Percentiles rank a stretch among this genome's conserved stretches.
Evolutionary conservation across 2,888 invertebrate genomes (phyloP).

Genomic region (Tillus elongatus): DNA sequence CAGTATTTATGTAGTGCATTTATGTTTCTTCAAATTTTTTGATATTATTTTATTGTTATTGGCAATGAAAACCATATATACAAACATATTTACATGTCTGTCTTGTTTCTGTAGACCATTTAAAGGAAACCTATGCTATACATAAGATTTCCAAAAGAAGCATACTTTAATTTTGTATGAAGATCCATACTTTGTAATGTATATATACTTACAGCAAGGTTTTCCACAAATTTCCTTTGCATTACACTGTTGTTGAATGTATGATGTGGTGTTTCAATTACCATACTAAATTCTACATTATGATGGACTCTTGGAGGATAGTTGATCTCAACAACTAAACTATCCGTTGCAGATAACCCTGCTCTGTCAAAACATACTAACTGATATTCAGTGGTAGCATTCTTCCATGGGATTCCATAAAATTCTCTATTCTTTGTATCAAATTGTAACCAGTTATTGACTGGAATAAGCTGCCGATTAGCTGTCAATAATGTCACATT

Average conservation of each 20-base stretch:
- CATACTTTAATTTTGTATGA: too few species aligned
- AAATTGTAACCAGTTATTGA: constrained; percentile 79
- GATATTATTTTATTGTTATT: too few species aligned
- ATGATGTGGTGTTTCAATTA: constrained; percentile 59
- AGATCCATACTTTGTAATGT: too few species aligned
- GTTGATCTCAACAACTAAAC: constrained; percentile 64
- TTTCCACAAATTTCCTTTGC: constrained; percentile 74
- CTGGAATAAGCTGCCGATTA: constrained; percentile 57
- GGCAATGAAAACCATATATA: too few species aligned
- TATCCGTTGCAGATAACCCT: constrained; percentile 68
- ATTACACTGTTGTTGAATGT: constrained; percentile 62
- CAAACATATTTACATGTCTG: too few species aligned
- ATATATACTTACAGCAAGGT: constrained; percentile 44
- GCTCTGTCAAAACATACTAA: constrained; percentile 67
- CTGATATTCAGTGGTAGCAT: constrained; percentile 68
- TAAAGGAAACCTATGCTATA: too few species aligned
- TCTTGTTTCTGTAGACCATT: too few species aligned
- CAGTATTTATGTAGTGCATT: too few species aligned
- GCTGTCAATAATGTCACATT: constrained; percentile 64
- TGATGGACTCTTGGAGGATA: constrained; percentile 55
- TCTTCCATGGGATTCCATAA: constrained; percentile 67
- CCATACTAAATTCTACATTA: constrained; percentile 74
- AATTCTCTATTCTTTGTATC: constrained; percentile 82
- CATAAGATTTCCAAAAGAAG: too few species aligned
- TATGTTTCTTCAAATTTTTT: too few species aligned